These are phyloP conservation scores for Arrhamphus sclerolepis DNA, from an alignment of 2,797 vertebrate species.

Conservation along the genomic window DNA sequence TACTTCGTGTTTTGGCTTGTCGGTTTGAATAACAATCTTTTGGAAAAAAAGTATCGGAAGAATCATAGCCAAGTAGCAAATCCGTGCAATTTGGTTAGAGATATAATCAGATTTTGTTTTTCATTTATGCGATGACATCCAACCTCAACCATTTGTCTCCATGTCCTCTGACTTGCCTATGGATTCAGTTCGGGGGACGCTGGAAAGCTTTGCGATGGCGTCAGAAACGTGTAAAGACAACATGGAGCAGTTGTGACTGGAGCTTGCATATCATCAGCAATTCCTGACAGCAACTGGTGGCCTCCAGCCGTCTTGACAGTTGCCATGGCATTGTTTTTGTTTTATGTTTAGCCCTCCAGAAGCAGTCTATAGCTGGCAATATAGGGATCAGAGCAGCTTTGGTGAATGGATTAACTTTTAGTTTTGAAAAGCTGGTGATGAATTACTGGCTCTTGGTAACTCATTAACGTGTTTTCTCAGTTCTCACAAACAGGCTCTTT, in stretches of 20 bases:
- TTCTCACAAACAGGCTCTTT: slow-evolving; percentile 32
- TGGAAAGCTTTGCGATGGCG: slow-evolving; percentile 29
- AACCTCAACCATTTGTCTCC: too few relatives aligned
- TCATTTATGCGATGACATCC: too few relatives aligned
- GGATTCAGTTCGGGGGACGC: slow-evolving; percentile 25
- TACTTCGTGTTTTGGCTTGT: too few relatives aligned
- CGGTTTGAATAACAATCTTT: too few relatives aligned
- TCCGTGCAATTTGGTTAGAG: too few relatives aligned
- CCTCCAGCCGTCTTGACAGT: slow-evolving; percentile 70
- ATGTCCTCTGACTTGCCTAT: slow-evolving; percentile 16
- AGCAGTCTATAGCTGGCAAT: slow-evolving; percentile 45
- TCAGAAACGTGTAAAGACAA: slow-evolving; percentile 70
- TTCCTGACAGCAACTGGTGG: slow-evolving; percentile 76
- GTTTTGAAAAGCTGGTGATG: slow-evolving; percentile 68
- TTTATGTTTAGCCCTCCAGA: slow-evolving; percentile 67
- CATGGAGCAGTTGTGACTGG: slow-evolving; percentile 66
- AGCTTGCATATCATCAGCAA: slow-evolving; percentile 73
- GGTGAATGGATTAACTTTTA: slow-evolving; percentile 73
- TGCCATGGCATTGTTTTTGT: slow-evolving; percentile 70
- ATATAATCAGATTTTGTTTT: too few relatives aligned
- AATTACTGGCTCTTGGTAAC: slow-evolving; percentile 66
- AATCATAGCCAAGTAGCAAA: too few relatives aligned
- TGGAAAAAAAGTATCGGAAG: too few relatives aligned
- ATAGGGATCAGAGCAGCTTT: slow-evolving; percentile 29
- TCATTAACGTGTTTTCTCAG: slow-evolving; percentile 67